Evolutionary conservation across 2,797 vertebrate genomes (phyloP).

Genomic region (Hoplostethus atlanticus): DNA sequence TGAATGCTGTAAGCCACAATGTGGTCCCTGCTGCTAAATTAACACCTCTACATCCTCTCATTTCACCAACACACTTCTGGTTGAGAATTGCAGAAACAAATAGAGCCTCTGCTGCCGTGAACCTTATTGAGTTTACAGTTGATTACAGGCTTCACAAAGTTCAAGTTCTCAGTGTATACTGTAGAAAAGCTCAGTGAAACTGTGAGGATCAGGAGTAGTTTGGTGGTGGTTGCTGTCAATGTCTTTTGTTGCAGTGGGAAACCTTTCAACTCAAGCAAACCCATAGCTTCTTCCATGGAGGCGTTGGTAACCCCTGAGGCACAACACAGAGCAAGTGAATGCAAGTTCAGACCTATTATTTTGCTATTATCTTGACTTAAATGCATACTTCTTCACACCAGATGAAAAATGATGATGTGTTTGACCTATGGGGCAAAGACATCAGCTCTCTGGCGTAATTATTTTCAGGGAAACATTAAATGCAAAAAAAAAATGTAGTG

Average conservation of each 20-base stretch:
- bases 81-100: constrained; percentile 11
- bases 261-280: constrained; percentile 34
- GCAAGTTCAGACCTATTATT: constrained; percentile 70
- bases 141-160: not conserved
- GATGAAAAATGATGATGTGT: constrained; percentile 60
- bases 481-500: not conserved
- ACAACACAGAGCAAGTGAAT: constrained; percentile 55
- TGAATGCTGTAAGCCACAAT: constrained; percentile 21
- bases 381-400: constrained; percentile 36
- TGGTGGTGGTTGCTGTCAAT: constrained; percentile 11
- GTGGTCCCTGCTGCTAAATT: constrained; percentile 1
- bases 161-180: constrained; percentile 1
- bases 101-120: not conserved
- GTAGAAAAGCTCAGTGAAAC: constrained; percentile 6
- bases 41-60: constrained; percentile 22
- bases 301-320: constrained; percentile 54
- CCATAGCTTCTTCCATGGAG: constrained; percentile 22
- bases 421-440: constrained; percentile 46
- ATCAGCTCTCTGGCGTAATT: constrained; percentile 36
- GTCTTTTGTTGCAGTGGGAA: constrained; percentile 25
- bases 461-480: constrained; percentile 17
- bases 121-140: constrained; percentile 1
- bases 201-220: not conserved
- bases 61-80: constrained; percentile 13
- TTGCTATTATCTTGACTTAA: constrained; percentile 60